Percentiles rank a stretch among this genome's conserved stretches.
phyloP scores from a whole-genome alignment of 2,888 invertebrate species.

The Crossocerus cetratus region DNA sequence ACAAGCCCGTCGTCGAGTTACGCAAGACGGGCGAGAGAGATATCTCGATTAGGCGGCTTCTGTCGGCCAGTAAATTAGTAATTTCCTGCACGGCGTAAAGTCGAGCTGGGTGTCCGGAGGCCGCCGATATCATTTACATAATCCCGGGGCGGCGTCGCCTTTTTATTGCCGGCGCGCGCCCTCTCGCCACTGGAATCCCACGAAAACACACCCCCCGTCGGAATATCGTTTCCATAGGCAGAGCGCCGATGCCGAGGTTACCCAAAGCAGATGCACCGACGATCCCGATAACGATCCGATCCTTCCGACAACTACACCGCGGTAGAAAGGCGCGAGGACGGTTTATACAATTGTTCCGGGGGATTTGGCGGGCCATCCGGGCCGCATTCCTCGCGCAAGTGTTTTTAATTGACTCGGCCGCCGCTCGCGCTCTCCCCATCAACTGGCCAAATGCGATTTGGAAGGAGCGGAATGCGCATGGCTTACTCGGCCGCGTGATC shows the following conservation, averaged over 20 bases:
- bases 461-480: too few species aligned
- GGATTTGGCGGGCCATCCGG: neutral
- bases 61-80: slow-evolving; percentile 39
- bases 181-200: neutral
- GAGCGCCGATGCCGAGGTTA: too few species aligned
- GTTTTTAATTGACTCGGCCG: neutral
- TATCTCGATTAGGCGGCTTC: slow-evolving; percentile 38
- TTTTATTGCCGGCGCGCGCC: slow-evolving; percentile 8
- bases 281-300: too few species aligned
- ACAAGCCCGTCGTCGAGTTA: slow-evolving; percentile 1
- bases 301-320: too few species aligned
- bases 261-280: too few species aligned
- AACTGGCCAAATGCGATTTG: too few species aligned
- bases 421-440: too few species aligned
- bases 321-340: too few species aligned
- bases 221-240: too few species aligned
- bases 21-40: slow-evolving; percentile 11
- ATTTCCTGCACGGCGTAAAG: slow-evolving; percentile 34
- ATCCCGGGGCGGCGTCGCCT: slow-evolving; percentile 20
- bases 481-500: too few species aligned
- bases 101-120: neutral
- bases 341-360: too few species aligned
- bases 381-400: neutral
- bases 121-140: slow-evolving; percentile 47
- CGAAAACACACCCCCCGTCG: too few species aligned